Percentiles rank a stretch among this genome's conserved stretches.
Conservation (phyloP, 1,140 invertebrate species). For the Drosophila funebris region DNA sequence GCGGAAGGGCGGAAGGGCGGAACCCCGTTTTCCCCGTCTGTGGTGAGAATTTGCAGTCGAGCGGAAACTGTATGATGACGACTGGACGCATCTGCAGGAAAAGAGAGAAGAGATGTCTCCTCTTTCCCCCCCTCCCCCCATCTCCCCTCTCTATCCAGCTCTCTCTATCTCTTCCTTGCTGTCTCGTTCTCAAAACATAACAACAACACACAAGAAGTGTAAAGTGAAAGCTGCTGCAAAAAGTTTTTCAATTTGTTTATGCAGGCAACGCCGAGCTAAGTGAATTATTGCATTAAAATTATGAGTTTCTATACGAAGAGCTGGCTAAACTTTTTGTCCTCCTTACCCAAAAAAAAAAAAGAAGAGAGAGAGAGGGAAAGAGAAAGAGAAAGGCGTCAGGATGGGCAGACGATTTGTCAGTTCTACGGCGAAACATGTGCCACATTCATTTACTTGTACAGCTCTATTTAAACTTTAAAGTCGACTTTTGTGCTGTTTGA, state of each 20-base stretch:
- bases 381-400: not conserved
- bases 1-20: not conserved
- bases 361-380: not conserved
- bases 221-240: conserved; percentile 58
- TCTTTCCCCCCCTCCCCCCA: not conserved
- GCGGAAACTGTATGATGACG: conserved; percentile 15
- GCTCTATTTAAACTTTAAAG: not conserved
- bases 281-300: conserved; percentile 74
- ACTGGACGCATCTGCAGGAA: not conserved
- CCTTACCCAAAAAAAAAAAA: not conserved
- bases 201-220: conserved; percentile 33
- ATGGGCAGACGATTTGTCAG: not conserved
- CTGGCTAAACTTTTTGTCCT: conserved; percentile 12
- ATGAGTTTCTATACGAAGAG: conserved; percentile 45
- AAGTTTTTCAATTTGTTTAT: conserved; percentile 81
- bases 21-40: not conserved
- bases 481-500: not conserved
- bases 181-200: not conserved
- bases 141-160: not conserved
- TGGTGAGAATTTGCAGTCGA: conserved; percentile 18
- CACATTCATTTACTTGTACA: not conserved
- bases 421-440: not conserved
- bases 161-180: not conserved
- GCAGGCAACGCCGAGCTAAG: conserved; percentile 58
- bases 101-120: not conserved